These are phyloP conservation scores for Scaptomyza flava DNA, from an alignment of 2,888 invertebrate genomes.

Conservation along the genomic window DNA sequence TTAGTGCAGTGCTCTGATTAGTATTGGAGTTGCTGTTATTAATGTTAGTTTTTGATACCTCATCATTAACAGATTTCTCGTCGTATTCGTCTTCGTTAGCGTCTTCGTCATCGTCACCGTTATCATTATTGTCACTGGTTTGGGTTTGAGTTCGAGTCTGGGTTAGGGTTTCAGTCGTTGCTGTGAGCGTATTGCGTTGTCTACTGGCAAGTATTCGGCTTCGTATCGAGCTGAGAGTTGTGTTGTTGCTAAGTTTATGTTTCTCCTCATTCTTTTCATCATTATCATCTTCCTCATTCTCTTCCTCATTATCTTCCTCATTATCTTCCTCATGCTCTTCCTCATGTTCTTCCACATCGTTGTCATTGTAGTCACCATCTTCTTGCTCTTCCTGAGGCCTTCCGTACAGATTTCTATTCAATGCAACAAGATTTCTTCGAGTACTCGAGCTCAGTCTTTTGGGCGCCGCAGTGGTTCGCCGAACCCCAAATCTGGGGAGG, in stretches of 20 bases:
- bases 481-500: slow-evolving; percentile 20
- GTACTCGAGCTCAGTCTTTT: slow-evolving; percentile 35
- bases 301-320: slow-evolving; percentile 7
- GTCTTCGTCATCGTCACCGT: slow-evolving; percentile 23
- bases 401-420: slow-evolving; percentile 55
- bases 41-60: slow-evolving; percentile 48
- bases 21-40: slow-evolving; percentile 36
- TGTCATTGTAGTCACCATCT: slow-evolving; percentile 20
- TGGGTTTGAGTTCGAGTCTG: slow-evolving; percentile 25
- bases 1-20: slow-evolving; percentile 50
- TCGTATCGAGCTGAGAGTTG: slow-evolving; percentile 38
- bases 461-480: slow-evolving; percentile 38
- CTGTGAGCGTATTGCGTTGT: slow-evolving; percentile 30
- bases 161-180: slow-evolving; percentile 20
- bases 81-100: slow-evolving; percentile 19
- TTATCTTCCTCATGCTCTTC: slow-evolving; percentile 15
- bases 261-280: slow-evolving; percentile 17
- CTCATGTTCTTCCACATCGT: slow-evolving; percentile 23
- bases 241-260: slow-evolving; percentile 9
- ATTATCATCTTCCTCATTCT: slow-evolving; percentile 16
- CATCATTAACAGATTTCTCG: slow-evolving; percentile 23
- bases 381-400: slow-evolving; percentile 35
- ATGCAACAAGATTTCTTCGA: slow-evolving; percentile 43
- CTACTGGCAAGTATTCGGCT: slow-evolving; percentile 62
- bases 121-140: slow-evolving; percentile 12